Evolutionary conservation across 2,888 invertebrate genomes (phyloP).

Genomic region (Caenorhabditis auriculariae): DNA sequence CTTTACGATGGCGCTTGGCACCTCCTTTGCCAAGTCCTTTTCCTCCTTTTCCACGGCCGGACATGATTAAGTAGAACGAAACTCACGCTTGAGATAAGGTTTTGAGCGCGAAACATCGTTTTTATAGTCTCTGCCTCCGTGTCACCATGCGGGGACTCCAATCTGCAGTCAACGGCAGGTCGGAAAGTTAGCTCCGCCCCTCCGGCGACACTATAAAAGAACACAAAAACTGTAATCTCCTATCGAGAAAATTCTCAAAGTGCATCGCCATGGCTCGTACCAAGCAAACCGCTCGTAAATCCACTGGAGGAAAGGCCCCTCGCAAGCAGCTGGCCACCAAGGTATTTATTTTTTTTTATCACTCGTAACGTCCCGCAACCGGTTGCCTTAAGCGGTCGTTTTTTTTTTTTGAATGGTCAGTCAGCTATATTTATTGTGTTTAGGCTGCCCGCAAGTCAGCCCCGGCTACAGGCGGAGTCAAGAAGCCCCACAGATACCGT

Average conservation of each 20-base stretch:
- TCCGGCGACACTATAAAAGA: too few species aligned
- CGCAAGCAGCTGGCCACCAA: conserved; percentile 57
- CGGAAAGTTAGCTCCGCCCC: conserved; percentile 3
- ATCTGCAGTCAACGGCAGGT: background rate
- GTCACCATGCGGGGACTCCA: conserved; percentile 1
- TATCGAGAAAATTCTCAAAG: too few species aligned
- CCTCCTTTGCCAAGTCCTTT: conserved; percentile 80
- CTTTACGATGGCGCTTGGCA: conserved; percentile 81
- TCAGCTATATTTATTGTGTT: too few species aligned
- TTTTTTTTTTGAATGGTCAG: too few species aligned
- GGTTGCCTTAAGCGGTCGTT: too few species aligned
- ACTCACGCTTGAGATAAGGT: conserved; percentile 2
- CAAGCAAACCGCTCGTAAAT: conserved; percentile 51
- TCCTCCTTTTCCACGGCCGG: conserved; percentile 79
- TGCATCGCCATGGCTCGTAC: conserved; percentile 39
- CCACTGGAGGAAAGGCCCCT: conserved; percentile 50
- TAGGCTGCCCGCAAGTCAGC: conserved; percentile 78
- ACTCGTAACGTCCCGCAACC: too few species aligned
- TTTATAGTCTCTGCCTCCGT: background rate
- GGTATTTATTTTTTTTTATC: too few species aligned
- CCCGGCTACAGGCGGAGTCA: conserved; percentile 89
- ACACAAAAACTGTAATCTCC: too few species aligned
- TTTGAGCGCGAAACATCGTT: background rate
- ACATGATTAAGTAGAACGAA: conserved; percentile 68
- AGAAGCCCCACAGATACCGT: conserved; percentile 92